Evolutionary conservation across 2,113 vertebrate genomes (phyloP), one percentile per base, ranked within the genome.

Genomic region (Tychaedon coryphoeus): DNA sequence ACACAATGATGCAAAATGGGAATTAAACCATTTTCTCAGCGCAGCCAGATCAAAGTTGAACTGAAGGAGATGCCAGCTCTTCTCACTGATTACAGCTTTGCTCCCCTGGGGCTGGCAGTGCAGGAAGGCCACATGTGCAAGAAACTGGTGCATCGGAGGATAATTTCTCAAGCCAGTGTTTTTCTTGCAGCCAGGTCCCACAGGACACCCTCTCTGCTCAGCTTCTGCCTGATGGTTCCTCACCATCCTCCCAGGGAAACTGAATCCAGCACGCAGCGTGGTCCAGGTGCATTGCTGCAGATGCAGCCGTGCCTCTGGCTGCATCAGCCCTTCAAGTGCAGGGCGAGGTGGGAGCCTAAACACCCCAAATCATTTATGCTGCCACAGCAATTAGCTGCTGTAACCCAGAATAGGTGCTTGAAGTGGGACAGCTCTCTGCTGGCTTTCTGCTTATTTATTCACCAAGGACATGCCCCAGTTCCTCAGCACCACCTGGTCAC

Each of bases 101-200:
- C 70, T 93, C 92, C 72, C 86, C 53, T 31, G 89, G 56, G 96
- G 71, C 73, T 28, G 5, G 42, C 72, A 58, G 66, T 45, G 79
- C 24, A n/a, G 80, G 90, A 96, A 95, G 96, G 96, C 93, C 86
- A 66, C 89, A 50, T 2, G 48, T 61, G 53, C 69, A 83, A 84
- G 91, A 90, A 90, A 47, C n/a, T 4, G 20, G 74, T 66, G n/a
- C 61, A 47, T 23, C 74, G 70, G 76, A 84, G 74, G 61, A 94
- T 95, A 94, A 94, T 93, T 95, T 91, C 88, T 93, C 31, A 38
- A 95, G 77, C 75, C 76, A 56, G 76, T 76, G n/a, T 96, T 97
- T 97, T 95, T 96, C n/a, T 76, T 96, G 53, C 14, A 20, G 65
- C 51, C 4, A 6, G 45, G 60, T 97, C 96, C 96, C 64, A 0